These are phyloP conservation scores for Agelastica alni DNA, from an alignment of 2,888 invertebrate genomes.

Conservation along the genomic window DNA sequence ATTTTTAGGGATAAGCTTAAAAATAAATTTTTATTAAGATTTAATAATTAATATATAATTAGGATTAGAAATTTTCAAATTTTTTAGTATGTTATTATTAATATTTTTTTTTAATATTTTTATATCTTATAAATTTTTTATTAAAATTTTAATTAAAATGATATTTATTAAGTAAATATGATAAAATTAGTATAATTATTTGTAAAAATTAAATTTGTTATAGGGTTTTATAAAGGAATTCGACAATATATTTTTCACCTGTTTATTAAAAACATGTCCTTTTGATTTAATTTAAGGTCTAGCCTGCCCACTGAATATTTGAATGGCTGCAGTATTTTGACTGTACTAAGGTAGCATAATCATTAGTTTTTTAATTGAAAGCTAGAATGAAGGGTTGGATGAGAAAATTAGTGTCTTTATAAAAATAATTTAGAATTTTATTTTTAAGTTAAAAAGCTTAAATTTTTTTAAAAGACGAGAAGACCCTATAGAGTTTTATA, in stretches of 20 bases:
- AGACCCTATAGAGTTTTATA: no score
- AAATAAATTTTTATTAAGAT: no score
- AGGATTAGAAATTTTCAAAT: neutral
- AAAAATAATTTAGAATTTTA: constrained; percentile 61
- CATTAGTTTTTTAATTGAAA: constrained; percentile 80
- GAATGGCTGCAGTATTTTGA: no score
- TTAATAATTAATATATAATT: neutral
- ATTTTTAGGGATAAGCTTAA: no score
- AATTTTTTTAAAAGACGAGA: no score
- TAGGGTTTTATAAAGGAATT: neutral
- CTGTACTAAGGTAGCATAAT: no score
- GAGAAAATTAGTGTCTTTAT: constrained; percentile 67
- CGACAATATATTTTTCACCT: no score
- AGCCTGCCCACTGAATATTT: no score
- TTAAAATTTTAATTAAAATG: constrained; percentile 1
- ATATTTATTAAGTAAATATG: no score
- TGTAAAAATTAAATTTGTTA: no score
- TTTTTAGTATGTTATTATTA: neutral
- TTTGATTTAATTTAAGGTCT: constrained; percentile 62
- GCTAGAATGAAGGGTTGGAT: constrained; percentile 78
- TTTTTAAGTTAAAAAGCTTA: no score
- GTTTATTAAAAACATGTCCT: constrained; percentile 6
- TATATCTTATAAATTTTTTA: constrained; percentile 4
- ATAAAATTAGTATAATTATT: no score
- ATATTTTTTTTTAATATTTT: neutral